Percentiles rank a stretch among this genome's conserved stretches.
phyloP scores from a whole-genome alignment of 2,113 vertebrate species.

The Hipposideros armiger region DNA sequence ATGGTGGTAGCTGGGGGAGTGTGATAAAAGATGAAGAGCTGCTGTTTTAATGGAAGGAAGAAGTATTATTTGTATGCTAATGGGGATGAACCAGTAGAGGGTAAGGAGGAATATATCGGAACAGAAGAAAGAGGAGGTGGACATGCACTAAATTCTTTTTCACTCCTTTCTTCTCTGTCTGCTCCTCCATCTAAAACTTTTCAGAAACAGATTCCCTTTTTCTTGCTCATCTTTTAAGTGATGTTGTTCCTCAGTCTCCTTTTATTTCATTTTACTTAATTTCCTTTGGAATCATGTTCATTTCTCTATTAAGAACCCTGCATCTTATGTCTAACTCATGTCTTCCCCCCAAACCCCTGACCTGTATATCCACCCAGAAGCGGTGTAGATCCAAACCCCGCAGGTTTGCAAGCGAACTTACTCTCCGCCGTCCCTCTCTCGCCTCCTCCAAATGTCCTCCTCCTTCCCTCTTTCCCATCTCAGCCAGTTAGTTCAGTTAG shows the following conservation, averaged over 20 bases:
- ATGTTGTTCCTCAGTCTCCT: neutral
- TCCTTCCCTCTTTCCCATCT: neutral
- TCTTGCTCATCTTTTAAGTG: neutral
- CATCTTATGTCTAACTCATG: fast-evolving
- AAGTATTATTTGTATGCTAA: neutral
- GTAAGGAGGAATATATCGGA: neutral
- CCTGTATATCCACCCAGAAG: neutral
- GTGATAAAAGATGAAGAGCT: neutral
- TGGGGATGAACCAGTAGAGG: neutral
- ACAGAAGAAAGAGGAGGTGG: neutral
- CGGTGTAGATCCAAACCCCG: no score
- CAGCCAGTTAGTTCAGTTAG: neutral
- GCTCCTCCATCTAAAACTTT: neutral
- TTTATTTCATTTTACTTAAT: neutral
- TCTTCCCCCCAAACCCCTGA: neutral
- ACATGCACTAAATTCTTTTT: fast-evolving
- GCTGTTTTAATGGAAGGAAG: neutral
- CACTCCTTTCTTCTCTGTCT: neutral
- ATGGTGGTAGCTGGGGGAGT: neutral
- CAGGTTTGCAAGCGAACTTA: neutral
- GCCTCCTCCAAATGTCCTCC: neutral
- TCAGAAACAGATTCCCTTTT: neutral
- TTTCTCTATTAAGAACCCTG: neutral
- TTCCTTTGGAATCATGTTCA: neutral
- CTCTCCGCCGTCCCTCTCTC: no score